phyloP scores from a whole-genome alignment of 2,113 vertebrate species.

The Eurypyga helias region DNA sequence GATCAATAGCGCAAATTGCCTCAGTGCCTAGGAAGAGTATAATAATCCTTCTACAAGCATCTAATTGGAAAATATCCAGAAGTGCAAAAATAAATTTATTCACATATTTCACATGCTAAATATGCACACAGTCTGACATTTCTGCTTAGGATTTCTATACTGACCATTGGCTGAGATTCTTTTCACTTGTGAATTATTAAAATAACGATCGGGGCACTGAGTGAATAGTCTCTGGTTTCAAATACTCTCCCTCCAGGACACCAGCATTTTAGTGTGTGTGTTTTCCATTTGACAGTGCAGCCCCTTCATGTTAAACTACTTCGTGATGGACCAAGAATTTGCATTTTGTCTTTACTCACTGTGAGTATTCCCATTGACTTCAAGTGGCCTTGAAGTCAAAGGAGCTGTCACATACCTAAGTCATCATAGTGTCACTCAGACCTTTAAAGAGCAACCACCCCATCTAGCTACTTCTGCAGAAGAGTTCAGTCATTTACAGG shows the following conservation, averaged over 20 bases:
- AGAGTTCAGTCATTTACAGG: background rate
- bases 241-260: background rate
- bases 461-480: background rate
- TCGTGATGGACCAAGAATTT: background rate
- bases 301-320: background rate
- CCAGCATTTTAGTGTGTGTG: background rate
- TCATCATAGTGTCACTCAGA: background rate
- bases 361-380: background rate
- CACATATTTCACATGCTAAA: background rate
- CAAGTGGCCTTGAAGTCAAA: background rate
- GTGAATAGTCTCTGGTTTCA: background rate
- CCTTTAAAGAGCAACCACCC: background rate
- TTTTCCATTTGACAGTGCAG: background rate
- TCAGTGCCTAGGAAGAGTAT: background rate
- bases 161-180: background rate
- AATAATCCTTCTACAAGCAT: background rate
- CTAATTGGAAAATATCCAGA: background rate
- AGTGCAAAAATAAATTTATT: background rate
- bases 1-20: background rate
- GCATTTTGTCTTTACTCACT: background rate
- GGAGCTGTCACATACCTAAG: background rate
- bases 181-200: background rate
- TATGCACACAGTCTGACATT: background rate
- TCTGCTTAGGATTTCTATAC: background rate
- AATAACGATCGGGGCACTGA: background rate